These are phyloP conservation scores for Desoria tigrina DNA, from an alignment of 2,888 invertebrate species.

Conservation along the genomic window DNA sequence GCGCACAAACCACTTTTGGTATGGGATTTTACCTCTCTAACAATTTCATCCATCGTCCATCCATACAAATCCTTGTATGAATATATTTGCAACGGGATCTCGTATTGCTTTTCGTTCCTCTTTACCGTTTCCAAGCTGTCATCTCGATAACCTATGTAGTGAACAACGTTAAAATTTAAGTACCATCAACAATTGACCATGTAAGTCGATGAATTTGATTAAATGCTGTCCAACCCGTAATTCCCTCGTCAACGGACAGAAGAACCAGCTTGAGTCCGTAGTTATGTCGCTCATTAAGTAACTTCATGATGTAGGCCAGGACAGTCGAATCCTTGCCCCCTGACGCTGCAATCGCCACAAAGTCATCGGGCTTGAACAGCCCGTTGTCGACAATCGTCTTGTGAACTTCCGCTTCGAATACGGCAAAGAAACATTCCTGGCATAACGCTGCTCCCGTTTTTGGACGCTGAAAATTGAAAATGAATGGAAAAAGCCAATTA, in stretches of 20 bases:
- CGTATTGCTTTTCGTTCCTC: constrained; percentile 89
- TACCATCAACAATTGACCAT: neutral
- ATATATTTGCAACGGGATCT: constrained; percentile 87
- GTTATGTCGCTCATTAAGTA: constrained; percentile 82
- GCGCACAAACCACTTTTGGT: too few species aligned
- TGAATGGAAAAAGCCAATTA: constrained; percentile 40
- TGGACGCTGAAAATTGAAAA: constrained; percentile 67
- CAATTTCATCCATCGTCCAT: constrained; percentile 99
- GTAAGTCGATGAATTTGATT: constrained; percentile 1
- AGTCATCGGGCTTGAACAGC: constrained; percentile 79
- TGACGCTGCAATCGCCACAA: constrained; percentile 90
- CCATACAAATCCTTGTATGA: constrained; percentile 97
- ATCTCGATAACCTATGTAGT: constrained; percentile 85
- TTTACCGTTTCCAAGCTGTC: constrained; percentile 96
- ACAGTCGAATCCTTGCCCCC: constrained; percentile 98
- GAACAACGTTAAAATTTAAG: constrained; percentile 38
- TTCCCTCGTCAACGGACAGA: constrained; percentile 97
- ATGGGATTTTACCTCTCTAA: constrained; percentile 64
- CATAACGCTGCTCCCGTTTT: constrained; percentile 90
- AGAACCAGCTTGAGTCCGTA: constrained; percentile 88
- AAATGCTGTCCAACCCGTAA: constrained; percentile 78
- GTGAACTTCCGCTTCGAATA: constrained; percentile 94
- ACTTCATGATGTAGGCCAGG: constrained; percentile 86
- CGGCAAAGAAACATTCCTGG: constrained; percentile 89
- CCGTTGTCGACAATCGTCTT: constrained; percentile 79